Evolutionary conservation across 2,113 vertebrate species (phyloP), one percentile per base, ranked within the genome.

Genomic region (Nesogale talazaci): DNA sequence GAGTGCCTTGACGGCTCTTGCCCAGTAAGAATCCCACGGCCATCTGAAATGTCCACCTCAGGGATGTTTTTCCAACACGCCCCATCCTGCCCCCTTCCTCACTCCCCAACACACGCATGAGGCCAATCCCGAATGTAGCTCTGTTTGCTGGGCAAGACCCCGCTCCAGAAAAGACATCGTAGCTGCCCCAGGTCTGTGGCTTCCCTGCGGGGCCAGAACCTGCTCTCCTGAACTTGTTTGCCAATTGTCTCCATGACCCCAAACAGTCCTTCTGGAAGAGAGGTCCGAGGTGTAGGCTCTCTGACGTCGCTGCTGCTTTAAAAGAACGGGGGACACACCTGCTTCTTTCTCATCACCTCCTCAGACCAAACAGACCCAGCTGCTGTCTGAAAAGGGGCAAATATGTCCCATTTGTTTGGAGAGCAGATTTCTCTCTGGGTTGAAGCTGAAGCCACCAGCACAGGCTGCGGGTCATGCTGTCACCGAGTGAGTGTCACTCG

Each of bases 391-490:
- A 90, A 87, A 94, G 20, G 22, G 86, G 74, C 76, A 92, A 82
- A 61, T 88, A 83, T 56, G 94, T 95, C 57, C 14, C 34, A 42
- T 92, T 88, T 95, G 67, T 91, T 85, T 94, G 57, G 84, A 87
- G 34, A 89, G 61, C 22, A 75, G 77, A 42, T 89, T 95, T 96
- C 95, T 84, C 74, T n/a, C 59, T 42, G 86, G 63, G 76, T 78
- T 90, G 74, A 94, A 81, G 61, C 67, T 52, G 74, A 83, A 86
- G 56, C 78, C 76, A 40, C 74, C 15, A 57, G 88, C 77, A 82
- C 77, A 59, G 61, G 84, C 74, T 89, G 63, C 42, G 84, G 74
- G 91, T 75, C 78, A 91, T 46, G 74, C 3, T 52, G 20, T 23
- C 72, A n/a, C 81, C 40, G 81, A 91, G 17, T 59, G 77, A 87